Evolutionary conservation across 2,797 vertebrate species (phyloP), one percentile per base, ranked within the genome.

Genomic region (Gymnoscopelus braueri): DNA sequence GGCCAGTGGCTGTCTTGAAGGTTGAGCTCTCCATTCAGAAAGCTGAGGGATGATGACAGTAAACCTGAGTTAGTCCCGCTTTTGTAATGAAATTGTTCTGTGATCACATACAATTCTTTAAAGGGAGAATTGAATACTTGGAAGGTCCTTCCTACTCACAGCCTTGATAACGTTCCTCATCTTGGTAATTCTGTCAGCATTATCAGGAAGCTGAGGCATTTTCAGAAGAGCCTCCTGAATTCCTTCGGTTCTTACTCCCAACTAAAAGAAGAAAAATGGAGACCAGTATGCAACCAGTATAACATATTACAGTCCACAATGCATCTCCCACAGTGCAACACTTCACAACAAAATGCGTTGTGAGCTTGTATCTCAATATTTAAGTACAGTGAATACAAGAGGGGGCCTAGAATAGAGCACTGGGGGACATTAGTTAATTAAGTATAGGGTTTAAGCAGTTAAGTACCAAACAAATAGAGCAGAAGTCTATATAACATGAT

Each of bases 211-310:
- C 0, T 88, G 49, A 32, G 50, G 50, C 44, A 72, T 71, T 89
- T 93, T 95, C 70, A 91, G 60, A 68, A 96, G 65, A 3, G 92
- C 69, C 63, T 95, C 92, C 71, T 95, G 93, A 8, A 95, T 68
- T 81, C 94, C 93, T 74, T 95, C 93, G 77, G 82, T 74, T 35
- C 86, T 83, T 54, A 95, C 77, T 67, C 95, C 93, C 70, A 95
- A 0, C 95, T 97, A 66, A 60, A 9, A 69, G 76, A 68, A 74
- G 9, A 79, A 61, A 24, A 55, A 39, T 39, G 39, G 9, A 44
- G 8, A 44, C 3, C 39, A 11, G 32, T 3, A 13, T 44, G 6
- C 2, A 44, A 9, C 7, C 39, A 44, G 39, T 44, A 6, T 44
- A 9, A 9, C 5, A 44, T 44, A 8, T 44, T 44, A 8, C 8